These are phyloP conservation scores for Nerophis ophidion DNA, from an alignment of 2,113 vertebrate species.

Conservation along the genomic window DNA sequence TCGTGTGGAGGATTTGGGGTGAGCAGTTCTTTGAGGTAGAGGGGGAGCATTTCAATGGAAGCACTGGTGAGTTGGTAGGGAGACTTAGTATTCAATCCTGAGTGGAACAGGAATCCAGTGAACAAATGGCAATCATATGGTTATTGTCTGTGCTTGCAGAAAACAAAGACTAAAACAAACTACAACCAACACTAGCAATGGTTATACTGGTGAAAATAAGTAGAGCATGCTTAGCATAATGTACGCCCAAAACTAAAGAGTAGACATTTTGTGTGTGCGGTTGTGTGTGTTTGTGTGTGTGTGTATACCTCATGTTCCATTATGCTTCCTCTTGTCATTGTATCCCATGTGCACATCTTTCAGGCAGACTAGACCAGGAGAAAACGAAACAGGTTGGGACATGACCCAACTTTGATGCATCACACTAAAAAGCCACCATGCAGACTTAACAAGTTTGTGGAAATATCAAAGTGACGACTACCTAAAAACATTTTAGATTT, in stretches of 20 bases:
- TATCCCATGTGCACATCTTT: slow-evolving; percentile 37
- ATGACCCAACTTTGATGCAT: slow-evolving; percentile 31
- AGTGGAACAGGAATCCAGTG: no score
- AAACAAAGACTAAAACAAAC: no score
- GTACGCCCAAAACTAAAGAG: background rate
- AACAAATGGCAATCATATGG: no score
- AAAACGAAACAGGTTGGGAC: slow-evolving; percentile 37
- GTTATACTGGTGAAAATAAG: no score
- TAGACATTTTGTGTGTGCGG: background rate
- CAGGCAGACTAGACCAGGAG: slow-evolving; percentile 32
- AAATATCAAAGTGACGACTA: slow-evolving; percentile 10
- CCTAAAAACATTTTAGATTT: background rate
- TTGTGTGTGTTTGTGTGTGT: background rate
- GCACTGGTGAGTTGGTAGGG: no score
- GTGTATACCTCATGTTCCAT: no score
- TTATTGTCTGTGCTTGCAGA: no score
- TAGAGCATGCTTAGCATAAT: background rate
- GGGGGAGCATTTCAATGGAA: no score
- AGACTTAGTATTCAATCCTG: background rate
- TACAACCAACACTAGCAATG: no score
- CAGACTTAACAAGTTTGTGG: slow-evolving; percentile 3
- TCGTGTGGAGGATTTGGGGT: no score
- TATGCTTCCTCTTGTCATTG: slow-evolving; percentile 18
- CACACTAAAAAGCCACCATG: slow-evolving; percentile 25
- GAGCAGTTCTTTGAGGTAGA: no score